Base-by-base conservation (phyloP, 2,113 vertebrate genomes). In the Aspidoscelis tigris region DNA sequence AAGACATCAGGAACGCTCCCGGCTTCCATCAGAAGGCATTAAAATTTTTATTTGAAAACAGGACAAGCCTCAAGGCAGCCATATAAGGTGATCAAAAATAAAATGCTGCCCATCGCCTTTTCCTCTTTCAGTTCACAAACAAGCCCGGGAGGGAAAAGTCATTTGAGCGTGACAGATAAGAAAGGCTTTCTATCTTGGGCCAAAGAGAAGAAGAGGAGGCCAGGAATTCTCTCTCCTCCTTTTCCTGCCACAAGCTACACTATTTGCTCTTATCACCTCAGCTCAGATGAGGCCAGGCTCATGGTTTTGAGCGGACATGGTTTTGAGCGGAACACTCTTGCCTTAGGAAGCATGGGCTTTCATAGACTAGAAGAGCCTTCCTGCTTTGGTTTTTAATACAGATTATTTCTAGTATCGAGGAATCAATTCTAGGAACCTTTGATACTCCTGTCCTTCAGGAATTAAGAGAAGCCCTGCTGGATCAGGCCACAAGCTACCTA, bases 201-300 rank as follows among this genome's bases (percentile, higher is more conserved):
- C 6, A 0, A 11, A 2, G 24, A 0, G 1, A 26, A 7, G 58
- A 22, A 50, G 76, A 14, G 41, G 21, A 50, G 14, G 7, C 75
- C 22, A 7, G 33, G 39, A 79, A 22, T 74, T 7, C 61, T 72
- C 81, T 66, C 47, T 58, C 14, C 20, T 1, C 39, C 58, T 10
- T 14, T 39, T 22, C 20, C 20, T 10, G n/a, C 70, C 18, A 24
- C 65, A 69, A 41, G 41, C 58, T 18, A 74, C 9, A 18, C 2
- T 55, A 33, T 82, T 55, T 80, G 3, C 80, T 88, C 86, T 91
- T 91, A 89, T 91, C 89, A 33, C 5, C 18, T 64, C 5, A 16
- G 12, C 76, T 70, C 73, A 89, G 81, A 58, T 4, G 41, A 20
- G 82, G 39, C 79, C 21, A 47, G 5, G 7, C 33, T 33, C 33